phyloP scores from a whole-genome alignment of 2,888 invertebrate species.

The Oasisia sp. region DNA sequence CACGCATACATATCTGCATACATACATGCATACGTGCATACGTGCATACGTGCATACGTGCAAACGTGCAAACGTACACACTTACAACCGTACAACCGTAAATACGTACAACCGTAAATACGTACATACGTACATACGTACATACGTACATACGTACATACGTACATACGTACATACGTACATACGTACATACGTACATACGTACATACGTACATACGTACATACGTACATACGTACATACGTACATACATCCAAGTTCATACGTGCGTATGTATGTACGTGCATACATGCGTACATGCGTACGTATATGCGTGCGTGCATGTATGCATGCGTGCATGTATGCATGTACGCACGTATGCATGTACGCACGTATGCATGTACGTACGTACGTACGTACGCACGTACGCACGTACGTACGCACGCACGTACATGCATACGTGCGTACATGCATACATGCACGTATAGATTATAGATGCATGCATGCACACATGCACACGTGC shows the following conservation, averaged over 20 bases:
- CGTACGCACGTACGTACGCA: no score
- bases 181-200: no score
- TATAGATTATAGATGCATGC: no score
- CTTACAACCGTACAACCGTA: neutral
- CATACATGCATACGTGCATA: neutral
- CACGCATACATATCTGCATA: neutral
- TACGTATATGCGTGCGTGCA: no score
- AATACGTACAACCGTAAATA: neutral
- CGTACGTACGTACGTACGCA: no score
- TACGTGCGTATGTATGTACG: no score
- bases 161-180: neutral
- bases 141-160: neutral
- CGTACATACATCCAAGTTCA: neutral
- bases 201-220: neutral
- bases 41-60: neutral
- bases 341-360: no score
- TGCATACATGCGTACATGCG: no score
- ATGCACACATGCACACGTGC: neutral
- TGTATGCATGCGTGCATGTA: no score
- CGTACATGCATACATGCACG: no score
- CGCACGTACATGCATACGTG: no score
- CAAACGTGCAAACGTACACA: neutral
- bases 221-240: neutral
- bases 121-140: neutral
- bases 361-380: neutral